These are phyloP conservation scores for Schizopygopsis malacanthus DNA, from an alignment of 2,797 vertebrate genomes.

Conservation along the genomic window DNA sequence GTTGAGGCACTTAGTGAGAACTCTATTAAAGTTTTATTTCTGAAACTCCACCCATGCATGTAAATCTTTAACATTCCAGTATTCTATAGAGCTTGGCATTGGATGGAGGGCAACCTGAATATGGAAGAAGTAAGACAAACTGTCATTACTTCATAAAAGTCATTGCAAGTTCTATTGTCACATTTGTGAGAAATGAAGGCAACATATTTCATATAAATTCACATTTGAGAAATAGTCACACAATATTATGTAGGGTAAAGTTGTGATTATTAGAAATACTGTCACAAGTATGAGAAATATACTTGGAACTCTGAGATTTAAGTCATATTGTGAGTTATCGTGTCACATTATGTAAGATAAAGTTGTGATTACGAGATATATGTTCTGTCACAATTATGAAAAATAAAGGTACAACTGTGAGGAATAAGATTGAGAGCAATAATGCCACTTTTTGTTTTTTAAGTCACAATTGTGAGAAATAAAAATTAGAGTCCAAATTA, in stretches of 20 bases:
- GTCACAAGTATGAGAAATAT: not conserved
- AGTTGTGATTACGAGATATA: not conserved
- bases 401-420: not conserved
- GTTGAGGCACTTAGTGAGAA: conserved; percentile 52
- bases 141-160: not conserved
- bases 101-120: not conserved
- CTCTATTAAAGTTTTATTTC: conserved; percentile 60
- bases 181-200: not conserved
- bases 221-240: not conserved
- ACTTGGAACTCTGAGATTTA: not conserved
- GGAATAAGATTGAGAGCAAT: no score
- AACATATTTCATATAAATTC: not conserved
- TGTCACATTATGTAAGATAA: not conserved
- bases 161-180: not conserved
- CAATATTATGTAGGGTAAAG: not conserved
- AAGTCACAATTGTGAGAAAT: no score
- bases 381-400: not conserved
- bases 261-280: not conserved
- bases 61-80: conserved; percentile 54
- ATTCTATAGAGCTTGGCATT: conserved; percentile 13
- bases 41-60: conserved; percentile 52
- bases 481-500: no score
- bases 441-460: no score
- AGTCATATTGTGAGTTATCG: not conserved
- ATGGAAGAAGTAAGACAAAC: not conserved